Evolutionary conservation across 2,797 vertebrate genomes (phyloP), one percentile per base, ranked within the genome.

Genomic region (Vultur gryphus): DNA sequence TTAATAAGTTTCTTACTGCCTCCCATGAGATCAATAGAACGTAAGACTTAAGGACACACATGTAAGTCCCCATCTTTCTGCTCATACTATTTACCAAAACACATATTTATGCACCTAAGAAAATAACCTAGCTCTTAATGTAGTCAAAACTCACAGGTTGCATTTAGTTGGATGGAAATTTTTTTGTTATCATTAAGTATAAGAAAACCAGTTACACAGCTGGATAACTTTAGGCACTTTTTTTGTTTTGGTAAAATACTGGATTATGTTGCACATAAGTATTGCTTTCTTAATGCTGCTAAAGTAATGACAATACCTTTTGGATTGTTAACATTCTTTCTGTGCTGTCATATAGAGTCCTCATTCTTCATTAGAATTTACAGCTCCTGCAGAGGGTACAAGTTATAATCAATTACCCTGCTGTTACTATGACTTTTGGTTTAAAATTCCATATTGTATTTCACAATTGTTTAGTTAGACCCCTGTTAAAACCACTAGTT

Each of bases 381-480:
- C 21, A 57, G 33, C 16, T 81, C 29, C 51, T 72, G 16, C 33
- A 79, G 37, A 71, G 13, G 2, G 1, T 64, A 58, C 5, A 33
- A 71, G 7, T 66, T 54, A 77, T 19, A 62, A 73, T 71, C 49
- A 89, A 69, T 61, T 75, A 67, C 5, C 6, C n/a, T 61, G 14
- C 24, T 72, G 29, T 69, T 80, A 57, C 26, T 71, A 9, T 80
- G 52, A 43, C 8, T 67, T 87, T 5, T 18, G 31, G 9, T 57
- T 66, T 82, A 65, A 84, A 92, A 76, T 82, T 49, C 10, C 11
- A 15, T 70, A 19, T 82, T 79, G 19, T 87, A 25, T 95, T 75
- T 96, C 91, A 98, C 97, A 98, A 72, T 98, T 98, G 92, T 93
- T 98, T 86, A 98, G 78, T 81, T 99, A 98, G 98, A 98, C 93